Percentiles rank a stretch among this genome's conserved stretches.
phyloP scores from a whole-genome alignment of 2,888 invertebrate genomes.

The Drosophila niveifrons region DNA sequence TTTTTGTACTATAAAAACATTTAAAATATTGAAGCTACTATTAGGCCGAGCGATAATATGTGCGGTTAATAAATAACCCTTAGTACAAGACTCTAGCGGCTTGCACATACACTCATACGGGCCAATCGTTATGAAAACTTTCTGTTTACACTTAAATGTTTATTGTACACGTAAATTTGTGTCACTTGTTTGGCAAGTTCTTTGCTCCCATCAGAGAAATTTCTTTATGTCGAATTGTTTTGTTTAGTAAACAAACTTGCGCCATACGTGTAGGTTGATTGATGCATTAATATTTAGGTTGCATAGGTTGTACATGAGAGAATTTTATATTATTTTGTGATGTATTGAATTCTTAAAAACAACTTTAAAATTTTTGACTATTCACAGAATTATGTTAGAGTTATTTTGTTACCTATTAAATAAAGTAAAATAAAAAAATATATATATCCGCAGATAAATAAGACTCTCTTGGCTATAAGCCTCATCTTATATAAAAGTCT shows the following conservation, averaged over 20 bases:
- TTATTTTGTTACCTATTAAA: too few relatives aligned
- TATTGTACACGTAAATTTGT: constrained; percentile 28
- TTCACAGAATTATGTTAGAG: background rate
- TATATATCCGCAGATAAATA: too few relatives aligned
- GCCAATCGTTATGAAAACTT: constrained; percentile 42
- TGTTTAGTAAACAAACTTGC: background rate
- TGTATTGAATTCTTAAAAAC: background rate
- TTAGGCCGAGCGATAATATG: constrained; percentile 17
- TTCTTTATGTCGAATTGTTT: constrained; percentile 8
- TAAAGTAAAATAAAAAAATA: too few relatives aligned
- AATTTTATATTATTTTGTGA: background rate
- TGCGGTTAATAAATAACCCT: constrained; percentile 41
- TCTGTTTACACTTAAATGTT: constrained; percentile 48
- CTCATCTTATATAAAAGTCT: too few relatives aligned
- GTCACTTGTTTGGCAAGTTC: constrained; percentile 59
- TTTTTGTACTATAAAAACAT: background rate
- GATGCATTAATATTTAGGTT: background rate
- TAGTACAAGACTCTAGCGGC: constrained; percentile 18
- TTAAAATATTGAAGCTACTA: constrained; percentile 50
- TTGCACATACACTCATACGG: constrained; percentile 33
- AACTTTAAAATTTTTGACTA: background rate
- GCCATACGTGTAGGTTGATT: background rate
- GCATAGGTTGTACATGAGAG: background rate
- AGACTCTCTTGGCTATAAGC: too few relatives aligned
- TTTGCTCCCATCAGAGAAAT: constrained; percentile 47